Evolutionary conservation across 2,888 invertebrate genomes (phyloP), one percentile per base, ranked within the genome.

Genomic region (Yponomeuta evonymella): DNA sequence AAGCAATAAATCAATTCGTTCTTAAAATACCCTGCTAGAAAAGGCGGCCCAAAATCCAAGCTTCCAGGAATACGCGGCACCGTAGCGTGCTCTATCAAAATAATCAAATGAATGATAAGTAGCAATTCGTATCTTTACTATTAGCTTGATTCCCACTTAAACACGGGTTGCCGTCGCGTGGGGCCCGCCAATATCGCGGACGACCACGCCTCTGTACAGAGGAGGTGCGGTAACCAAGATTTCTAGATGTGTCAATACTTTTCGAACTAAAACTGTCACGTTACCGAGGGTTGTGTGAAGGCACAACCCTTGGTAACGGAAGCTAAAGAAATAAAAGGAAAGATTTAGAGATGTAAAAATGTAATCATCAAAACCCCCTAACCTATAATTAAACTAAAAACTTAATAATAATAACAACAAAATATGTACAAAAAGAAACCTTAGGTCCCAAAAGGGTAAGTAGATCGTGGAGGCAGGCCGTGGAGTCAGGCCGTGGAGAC

Each of bases 71-170:
- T 69, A 66, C 69, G 63, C 1, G 69, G 70, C 43, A 30, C 43
- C 48, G 67, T 69, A 74, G 64, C 66, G 33, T n/a, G 71, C 75
- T 48, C 9, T 30, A 68, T 68, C 48, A 29, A 29, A 48, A 29
- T 68, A 51, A 68, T 51, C 68, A 51, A 68, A 68, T 68, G 48
- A 68, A 68, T 68, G 68, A 68, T 68, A 68, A 68, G 48, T 48
- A 51, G 23, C 48, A 68, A 9, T 68, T 30, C 12, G 51, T 48
- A 68, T 33, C 48, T 48, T 51, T 68, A 48, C 48, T 51, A 68
- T 68, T 68, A 48, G 23, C 68, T 68, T 68, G n/a, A 68, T 68
- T 68, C 29, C 68, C 68, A 68, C 68, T 68, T 51, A 68, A 68
- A 68, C 68, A 23, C 29, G 68, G 30, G 51, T 68, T 51, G n/a